Base-by-base conservation (phyloP, 2,888 invertebrate species). In the Drosophila kokeensis region DNA sequence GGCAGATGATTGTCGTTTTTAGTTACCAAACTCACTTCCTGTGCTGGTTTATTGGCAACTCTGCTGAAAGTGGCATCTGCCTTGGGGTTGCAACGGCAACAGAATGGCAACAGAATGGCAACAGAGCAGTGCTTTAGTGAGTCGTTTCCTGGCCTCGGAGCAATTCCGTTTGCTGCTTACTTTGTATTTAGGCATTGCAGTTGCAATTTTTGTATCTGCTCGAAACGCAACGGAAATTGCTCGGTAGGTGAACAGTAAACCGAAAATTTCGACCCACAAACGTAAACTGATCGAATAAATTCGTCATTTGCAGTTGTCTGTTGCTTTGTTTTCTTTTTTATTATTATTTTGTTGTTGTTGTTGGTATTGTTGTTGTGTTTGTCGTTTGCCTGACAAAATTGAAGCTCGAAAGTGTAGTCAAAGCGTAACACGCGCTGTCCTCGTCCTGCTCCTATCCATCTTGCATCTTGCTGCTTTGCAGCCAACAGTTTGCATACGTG, bases 401-500 rank as follows among this genome's bases (percentile, higher is more conserved):
- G 82, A 73, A 84, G 79, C 54, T 48, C 73, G 75, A 81, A 78
- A 83, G 89, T 87, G 83, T 66, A 63, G 60, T 68, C 82, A 63
- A 69, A 80, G 67, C 55, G 63, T 30, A 57, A 13, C 36, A 36
- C 8, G 13, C n/a, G 6, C 27, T 8, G 10, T 8, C 6, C 27
- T 30, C 54, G 4, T 15, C 57, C 30, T 45, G 45, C 4, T 8
- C 45, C 24, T 8, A 8, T 8, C 45, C 7, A 27, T 8, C 45
- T 8, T 4, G 10, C 30, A 48, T 21, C 32, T 54, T 24, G n/a
- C 27, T 38, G 36, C 45, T 38, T 38, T 36, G 29, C 38, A 38
- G 29, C 73, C 71, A 68, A 66, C 84, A 81, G 82, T 83, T 88
- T 85, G 89, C 87, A 86, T 90, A 85, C 90, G 85, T 85, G 90